Percentiles rank a stretch among this genome's conserved stretches.
Evolutionary conservation across 2,113 vertebrate genomes (phyloP).

Genomic region (Drymodes brunneopygia): DNA sequence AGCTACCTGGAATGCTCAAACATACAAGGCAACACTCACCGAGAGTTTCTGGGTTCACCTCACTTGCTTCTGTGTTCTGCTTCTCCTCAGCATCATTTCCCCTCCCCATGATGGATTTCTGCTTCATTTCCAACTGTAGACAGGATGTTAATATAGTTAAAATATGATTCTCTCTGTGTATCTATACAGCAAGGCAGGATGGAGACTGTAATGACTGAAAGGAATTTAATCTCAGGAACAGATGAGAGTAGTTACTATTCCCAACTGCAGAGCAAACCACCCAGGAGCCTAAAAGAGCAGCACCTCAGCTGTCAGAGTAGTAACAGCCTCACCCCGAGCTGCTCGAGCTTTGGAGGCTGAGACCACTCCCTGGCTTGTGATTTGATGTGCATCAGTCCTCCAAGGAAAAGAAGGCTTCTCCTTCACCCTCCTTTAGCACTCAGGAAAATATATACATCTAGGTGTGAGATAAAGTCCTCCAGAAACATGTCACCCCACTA

Average conservation of each 20-base stretch:
- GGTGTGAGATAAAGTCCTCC: background rate
- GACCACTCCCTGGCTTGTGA: background rate
- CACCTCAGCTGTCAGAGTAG: background rate
- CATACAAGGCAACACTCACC: conserved; percentile 72
- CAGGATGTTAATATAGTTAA: conserved; percentile 44
- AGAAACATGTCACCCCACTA: background rate
- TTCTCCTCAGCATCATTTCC: conserved; percentile 75
- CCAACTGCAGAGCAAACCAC: background rate
- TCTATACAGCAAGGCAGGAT: background rate
- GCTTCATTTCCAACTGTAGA: conserved; percentile 94
- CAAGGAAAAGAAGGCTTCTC: background rate
- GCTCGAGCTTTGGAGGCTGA: background rate
- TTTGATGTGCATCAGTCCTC: background rate
- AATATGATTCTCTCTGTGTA: background rate
- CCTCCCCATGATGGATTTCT: conserved; percentile 81
- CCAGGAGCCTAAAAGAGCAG: background rate
- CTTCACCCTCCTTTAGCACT: background rate
- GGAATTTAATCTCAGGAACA: background rate
- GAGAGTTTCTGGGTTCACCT: conserved; percentile 84
- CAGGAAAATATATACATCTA: background rate
- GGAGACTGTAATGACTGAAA: background rate
- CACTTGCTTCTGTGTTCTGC: conserved; percentile 50
- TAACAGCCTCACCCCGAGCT: background rate
- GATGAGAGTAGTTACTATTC: background rate
- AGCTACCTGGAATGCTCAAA: background rate